Evolutionary conservation across 2,113 vertebrate genomes (phyloP).

Genomic region (Astatoreochromis straeleni): DNA sequence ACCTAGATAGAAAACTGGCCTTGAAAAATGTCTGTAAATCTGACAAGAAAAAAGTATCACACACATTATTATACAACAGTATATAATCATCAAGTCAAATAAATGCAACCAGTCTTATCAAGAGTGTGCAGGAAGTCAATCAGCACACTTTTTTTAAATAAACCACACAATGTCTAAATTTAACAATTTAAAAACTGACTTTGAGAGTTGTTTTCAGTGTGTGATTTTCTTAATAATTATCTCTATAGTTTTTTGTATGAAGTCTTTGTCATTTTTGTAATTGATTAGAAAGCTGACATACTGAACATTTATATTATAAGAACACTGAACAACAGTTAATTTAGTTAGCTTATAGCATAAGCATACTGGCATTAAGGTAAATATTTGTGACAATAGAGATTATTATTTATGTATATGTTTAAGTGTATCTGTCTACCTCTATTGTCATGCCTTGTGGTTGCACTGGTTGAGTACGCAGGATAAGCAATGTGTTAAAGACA

Average conservation of each 20-base stretch:
- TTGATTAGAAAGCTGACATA: background rate
- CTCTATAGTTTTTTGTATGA: background rate
- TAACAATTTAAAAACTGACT: background rate
- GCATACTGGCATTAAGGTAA: background rate
- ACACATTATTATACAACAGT: background rate
- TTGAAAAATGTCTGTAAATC: background rate
- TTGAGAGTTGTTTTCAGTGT: background rate
- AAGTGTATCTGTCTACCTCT: background rate
- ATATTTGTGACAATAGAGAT: background rate
- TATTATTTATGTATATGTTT: background rate
- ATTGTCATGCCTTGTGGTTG: background rate
- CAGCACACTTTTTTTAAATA: background rate
- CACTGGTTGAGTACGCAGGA: background rate
- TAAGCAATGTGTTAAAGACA: background rate
- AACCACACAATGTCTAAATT: background rate
- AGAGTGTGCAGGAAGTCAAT: background rate
- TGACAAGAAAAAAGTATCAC: background rate
- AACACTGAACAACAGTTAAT: background rate
- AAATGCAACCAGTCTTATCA: background rate
- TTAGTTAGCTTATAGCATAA: background rate
- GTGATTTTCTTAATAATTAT: background rate
- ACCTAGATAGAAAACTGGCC: background rate
- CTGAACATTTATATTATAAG: background rate
- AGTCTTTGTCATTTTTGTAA: background rate
- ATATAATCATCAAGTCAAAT: background rate